Percentiles rank a stretch among this genome's conserved stretches.
These are phyloP conservation scores for Heliornis fulica DNA, from an alignment of 2,113 vertebrate genomes.

Conservation along the genomic window DNA sequence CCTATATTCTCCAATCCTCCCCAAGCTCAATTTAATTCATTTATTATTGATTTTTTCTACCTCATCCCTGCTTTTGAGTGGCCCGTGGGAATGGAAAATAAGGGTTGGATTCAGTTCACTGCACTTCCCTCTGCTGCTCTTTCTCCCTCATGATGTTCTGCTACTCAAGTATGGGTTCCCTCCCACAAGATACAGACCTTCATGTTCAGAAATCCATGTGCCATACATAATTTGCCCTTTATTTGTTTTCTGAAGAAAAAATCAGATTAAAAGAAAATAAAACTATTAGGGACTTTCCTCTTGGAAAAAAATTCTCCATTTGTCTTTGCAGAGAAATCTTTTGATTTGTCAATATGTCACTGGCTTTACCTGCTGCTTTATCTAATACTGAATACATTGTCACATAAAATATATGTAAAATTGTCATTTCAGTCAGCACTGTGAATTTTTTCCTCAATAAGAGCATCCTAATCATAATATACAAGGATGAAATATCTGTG, in stretches of 20 bases:
- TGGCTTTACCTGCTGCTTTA: not conserved
- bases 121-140: not conserved
- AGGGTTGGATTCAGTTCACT: not conserved
- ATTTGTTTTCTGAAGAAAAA: not conserved
- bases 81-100: not conserved
- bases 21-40: not conserved
- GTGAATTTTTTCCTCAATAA: not conserved
- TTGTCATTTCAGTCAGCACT: not conserved
- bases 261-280: not conserved
- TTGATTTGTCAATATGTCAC: not conserved
- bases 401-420: not conserved
- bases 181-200: not conserved
- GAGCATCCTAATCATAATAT: not conserved
- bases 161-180: not conserved
- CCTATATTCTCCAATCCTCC: not conserved
- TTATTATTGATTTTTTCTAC: not conserved
- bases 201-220: not conserved
- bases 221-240: not conserved
- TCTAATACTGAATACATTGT: not conserved
- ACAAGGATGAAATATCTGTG: not conserved
- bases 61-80: accelerated
- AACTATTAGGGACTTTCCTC: not conserved
- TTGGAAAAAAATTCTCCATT: not conserved
- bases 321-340: not conserved
- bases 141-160: not conserved